Conservation (phyloP, 2,888 invertebrate genomes). For the Campaea margaritaria region DNA sequence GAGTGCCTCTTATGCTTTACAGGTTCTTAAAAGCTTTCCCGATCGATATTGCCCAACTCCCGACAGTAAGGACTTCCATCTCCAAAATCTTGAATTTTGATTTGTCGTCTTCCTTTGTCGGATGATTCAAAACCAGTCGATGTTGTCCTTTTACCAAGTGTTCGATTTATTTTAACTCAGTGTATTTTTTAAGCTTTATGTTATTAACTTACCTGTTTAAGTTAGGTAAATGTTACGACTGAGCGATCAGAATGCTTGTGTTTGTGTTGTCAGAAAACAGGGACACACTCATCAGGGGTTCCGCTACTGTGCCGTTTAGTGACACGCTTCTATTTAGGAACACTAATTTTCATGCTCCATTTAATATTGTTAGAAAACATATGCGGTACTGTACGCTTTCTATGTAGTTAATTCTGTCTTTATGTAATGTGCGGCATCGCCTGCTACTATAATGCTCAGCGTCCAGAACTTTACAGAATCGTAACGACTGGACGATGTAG, state of each 20-base stretch:
- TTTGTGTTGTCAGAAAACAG: constrained; percentile 43
- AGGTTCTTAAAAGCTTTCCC: constrained; percentile 46
- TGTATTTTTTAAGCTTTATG: constrained; percentile 58
- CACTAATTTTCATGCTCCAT: constrained; percentile 50
- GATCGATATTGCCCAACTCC: constrained; percentile 22
- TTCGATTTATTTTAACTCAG: constrained; percentile 36
- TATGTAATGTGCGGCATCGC: constrained; percentile 25
- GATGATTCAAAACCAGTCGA: constrained; percentile 17
- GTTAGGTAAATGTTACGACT: constrained; percentile 52
- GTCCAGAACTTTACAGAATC: constrained; percentile 13
- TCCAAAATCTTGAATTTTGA: constrained; percentile 13
- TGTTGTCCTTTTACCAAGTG: constrained; percentile 33
- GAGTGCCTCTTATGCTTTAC: constrained; percentile 59
- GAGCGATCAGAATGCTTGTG: constrained; percentile 58
- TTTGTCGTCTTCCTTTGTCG: constrained; percentile 24
- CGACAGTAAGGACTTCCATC: constrained; percentile 7
- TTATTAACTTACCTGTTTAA: constrained; percentile 55
- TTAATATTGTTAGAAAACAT: constrained; percentile 44
- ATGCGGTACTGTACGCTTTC: constrained; percentile 40
- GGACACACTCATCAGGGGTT: constrained; percentile 31
- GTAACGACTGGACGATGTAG: constrained; percentile 14
- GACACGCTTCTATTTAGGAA: constrained; percentile 40
- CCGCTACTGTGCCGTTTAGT: constrained; percentile 34
- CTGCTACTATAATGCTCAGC: constrained; percentile 21
- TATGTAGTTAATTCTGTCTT: constrained; percentile 29